These are phyloP conservation scores for Battus philenor DNA, from an alignment of 1,140 invertebrate genomes.

Conservation along the genomic window DNA sequence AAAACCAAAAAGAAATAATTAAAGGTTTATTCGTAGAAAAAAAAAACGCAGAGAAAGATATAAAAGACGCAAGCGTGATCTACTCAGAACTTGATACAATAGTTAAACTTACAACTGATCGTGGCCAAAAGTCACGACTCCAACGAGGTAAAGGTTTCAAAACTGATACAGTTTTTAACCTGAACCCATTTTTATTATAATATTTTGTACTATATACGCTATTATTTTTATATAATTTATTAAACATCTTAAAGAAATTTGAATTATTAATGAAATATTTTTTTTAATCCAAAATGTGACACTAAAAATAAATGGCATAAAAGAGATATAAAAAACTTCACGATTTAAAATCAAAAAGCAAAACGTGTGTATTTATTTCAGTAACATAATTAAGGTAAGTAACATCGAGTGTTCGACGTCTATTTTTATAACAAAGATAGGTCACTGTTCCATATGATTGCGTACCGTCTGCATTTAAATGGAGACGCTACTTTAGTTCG, in stretches of 20 bases:
- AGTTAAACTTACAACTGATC: constrained; percentile 45
- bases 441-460: constrained; percentile 40
- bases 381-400: too few relatives aligned
- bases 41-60: constrained; percentile 14
- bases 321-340: constrained; percentile 3
- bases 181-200: too few relatives aligned
- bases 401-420: not conserved
- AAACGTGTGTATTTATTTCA: not conserved
- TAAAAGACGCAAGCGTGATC: constrained; percentile 37
- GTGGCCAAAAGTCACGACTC: constrained; percentile 37
- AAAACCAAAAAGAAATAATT: too few relatives aligned
- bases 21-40: too few relatives aligned
- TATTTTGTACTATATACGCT: too few relatives aligned
- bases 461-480: constrained; percentile 39
- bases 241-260: too few relatives aligned
- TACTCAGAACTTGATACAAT: constrained; percentile 44
- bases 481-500: constrained; percentile 40
- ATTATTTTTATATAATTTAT: too few relatives aligned
- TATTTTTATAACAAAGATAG: constrained; percentile 30
- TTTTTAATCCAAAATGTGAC: too few relatives aligned
- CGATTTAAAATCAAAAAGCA: constrained; percentile 14
- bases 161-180: too few relatives aligned
- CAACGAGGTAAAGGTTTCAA: too few relatives aligned
- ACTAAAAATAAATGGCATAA: too few relatives aligned
- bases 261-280: too few relatives aligned